Conservation (phyloP, 2,113 vertebrate species). For the Ageneiosus marmoratus region DNA sequence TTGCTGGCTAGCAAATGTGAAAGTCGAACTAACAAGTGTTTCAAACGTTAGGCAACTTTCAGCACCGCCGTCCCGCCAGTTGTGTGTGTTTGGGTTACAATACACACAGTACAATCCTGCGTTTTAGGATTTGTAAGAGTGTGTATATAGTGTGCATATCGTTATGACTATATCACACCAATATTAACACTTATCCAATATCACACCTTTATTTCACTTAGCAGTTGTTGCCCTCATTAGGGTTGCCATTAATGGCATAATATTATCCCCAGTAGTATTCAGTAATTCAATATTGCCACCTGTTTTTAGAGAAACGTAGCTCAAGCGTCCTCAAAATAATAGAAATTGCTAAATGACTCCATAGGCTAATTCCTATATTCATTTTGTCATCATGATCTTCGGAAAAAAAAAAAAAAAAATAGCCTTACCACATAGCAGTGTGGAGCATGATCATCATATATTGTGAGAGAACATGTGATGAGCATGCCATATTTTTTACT, state of each 20-base stretch:
- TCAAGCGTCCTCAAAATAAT: neutral
- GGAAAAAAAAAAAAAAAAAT: too few relatives aligned
- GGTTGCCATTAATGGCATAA: neutral
- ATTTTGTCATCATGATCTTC: neutral
- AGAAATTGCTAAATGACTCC: too few relatives aligned
- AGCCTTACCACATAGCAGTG: too few relatives aligned
- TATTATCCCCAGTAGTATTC: too few relatives aligned
- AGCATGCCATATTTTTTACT: too few relatives aligned
- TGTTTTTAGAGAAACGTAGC: neutral
- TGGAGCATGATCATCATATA: too few relatives aligned
- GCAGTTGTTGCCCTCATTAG: too few relatives aligned
- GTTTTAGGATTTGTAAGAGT: neutral
- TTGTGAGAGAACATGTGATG: too few relatives aligned
- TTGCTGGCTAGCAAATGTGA: neutral
- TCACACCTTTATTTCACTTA: neutral
- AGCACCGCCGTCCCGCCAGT: conserved; percentile 6
- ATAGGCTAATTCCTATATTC: too few relatives aligned
- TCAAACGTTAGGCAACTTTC: neutral
- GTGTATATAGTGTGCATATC: neutral
- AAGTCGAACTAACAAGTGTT: neutral
- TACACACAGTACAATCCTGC: too few relatives aligned
- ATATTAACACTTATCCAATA: too few relatives aligned
- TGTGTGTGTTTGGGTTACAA: neutral
- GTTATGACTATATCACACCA: too few relatives aligned
- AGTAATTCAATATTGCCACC: neutral